Percentiles rank a stretch among this genome's conserved stretches.
phyloP scores from a whole-genome alignment of 2,888 invertebrate species.

The Tipula unca region DNA sequence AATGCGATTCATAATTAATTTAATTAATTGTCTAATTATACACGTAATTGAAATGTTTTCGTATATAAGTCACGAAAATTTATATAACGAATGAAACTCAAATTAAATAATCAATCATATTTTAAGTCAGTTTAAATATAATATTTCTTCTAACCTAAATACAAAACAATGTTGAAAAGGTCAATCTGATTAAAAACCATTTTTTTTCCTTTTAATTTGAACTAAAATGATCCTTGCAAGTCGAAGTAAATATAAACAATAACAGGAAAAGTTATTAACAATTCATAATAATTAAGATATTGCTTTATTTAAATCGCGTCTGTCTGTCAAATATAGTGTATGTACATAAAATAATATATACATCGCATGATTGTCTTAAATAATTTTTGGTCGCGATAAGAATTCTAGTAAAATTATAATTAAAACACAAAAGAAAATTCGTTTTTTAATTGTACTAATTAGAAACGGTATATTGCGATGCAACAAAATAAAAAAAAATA shows the following conservation, averaged over 20 bases:
- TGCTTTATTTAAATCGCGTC: not conserved
- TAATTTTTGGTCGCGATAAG: not conserved
- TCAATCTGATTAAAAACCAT: not conserved
- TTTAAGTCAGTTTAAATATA: not conserved
- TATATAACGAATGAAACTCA: not conserved
- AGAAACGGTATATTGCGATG: not conserved
- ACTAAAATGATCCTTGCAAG: not conserved
- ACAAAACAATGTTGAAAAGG: not conserved
- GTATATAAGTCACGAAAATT: not conserved
- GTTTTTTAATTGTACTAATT: not conserved
- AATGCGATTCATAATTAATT: not conserved
- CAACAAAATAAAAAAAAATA: not conserved
- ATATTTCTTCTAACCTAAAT: not conserved
- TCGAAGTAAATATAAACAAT: not conserved
- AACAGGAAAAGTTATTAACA: not conserved
- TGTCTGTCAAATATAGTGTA: not conserved
- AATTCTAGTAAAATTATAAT: not conserved
- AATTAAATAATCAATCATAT: conserved; percentile 1
- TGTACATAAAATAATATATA: not conserved
- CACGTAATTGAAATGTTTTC: not conserved
- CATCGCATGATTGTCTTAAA: not conserved
- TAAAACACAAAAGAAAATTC: not conserved
- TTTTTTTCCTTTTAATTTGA: not conserved
- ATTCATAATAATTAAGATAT: not conserved
- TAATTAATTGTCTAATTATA: not conserved